Base-by-base conservation (phyloP, 2,113 vertebrate species). In the Actinemys pallida region DNA sequence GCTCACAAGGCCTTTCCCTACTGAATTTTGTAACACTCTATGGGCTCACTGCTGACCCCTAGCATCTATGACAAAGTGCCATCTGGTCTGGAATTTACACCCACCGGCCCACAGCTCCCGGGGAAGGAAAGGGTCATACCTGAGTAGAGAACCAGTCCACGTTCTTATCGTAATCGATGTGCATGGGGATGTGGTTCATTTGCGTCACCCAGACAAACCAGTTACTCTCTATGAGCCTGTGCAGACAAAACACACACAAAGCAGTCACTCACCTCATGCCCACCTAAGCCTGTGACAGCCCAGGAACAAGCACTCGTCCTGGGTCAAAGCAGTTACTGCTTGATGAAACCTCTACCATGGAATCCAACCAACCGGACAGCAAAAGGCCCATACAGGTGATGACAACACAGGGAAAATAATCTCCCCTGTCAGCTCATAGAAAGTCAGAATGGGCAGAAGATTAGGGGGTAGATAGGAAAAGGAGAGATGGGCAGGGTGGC, bases 131-230 rank as follows among this genome's bases (percentile, higher is more conserved):
- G 76, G 11, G 24, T 86, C 92, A 96, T 76, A 99, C 99, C 98
- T 99, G 99, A 29, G 98, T 98, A 90, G 98, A 98, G 53, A 99
- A 95, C 99, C 99, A 99, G 94, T 99, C 99, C 92, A 87, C 57
- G 3, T 98, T 98, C 84, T 91, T 98, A 81, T 99, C 99, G 1
- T 98, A 97, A 90, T 99, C 98, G 0, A 99, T 99, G 90, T 98
- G 97, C 98, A 98, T 97, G 1, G 97, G 96, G 80, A 95, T 88
- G 89, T 98, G 98, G 69, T 98, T 98, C 98, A 98, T 98, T 89
- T 98, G 98, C 3, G 98, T 98, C 20, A 98, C 81, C 98, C 98
- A 98, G 89, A 98, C 98, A 96, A 98, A 98, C 98, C 98, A 98
- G 97, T 98, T 98, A 45, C 98, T 98, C 91, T 98, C 98, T 87